Evolutionary conservation across 2,888 invertebrate genomes (phyloP), one percentile per base, ranked within the genome.

Genomic region (Andricus quercusramuli): DNA sequence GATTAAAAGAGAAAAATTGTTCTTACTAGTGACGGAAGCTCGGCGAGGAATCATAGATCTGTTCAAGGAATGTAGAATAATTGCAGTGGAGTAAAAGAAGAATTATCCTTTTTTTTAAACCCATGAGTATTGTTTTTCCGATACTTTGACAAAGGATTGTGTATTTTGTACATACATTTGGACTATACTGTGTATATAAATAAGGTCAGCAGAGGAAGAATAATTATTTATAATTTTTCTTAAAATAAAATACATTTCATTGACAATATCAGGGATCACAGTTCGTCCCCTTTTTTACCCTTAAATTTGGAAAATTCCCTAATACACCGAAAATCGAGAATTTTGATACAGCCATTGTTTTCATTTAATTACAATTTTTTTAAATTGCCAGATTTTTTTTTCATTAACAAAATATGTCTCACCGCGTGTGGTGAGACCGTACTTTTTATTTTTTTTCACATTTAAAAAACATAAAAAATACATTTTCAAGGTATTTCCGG

Each of bases 51-150:
- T 32, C 32, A n/a, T 17, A 74, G 20, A 56, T 74, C 74, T 32
- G 6, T 74, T n/a, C 74, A 56, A 56, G 74, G 74, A 56, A 32
- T 17, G 13, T 74, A 56, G 29, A 70, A 20, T 70, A 25, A 22
- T 25, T 29, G 20, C 9, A 17, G 25, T 32, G 20, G 32, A 74
- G 29, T 70, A 15, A 47, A 51, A 25, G 32, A 70, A 70, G 51
- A 70, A 32, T 13, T 9, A 62, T 11, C 9, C 22, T 13, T 25
- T 62, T 59, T 25, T 13, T 9, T 22, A 59, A 59, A n/a, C 3
- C n/a, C 6, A 70, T 20, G 51, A 25, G 25, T 29, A 32, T 47
- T 41, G 13, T 13, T 44, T 44, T 4, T 44, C 44, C 13, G 44
- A 44, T 11, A 15, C 47, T 47, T 0, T 13, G 17, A 17, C 47